Conservation (phyloP, 2,888 invertebrate species). For the Drosophila paracracens region DNA sequence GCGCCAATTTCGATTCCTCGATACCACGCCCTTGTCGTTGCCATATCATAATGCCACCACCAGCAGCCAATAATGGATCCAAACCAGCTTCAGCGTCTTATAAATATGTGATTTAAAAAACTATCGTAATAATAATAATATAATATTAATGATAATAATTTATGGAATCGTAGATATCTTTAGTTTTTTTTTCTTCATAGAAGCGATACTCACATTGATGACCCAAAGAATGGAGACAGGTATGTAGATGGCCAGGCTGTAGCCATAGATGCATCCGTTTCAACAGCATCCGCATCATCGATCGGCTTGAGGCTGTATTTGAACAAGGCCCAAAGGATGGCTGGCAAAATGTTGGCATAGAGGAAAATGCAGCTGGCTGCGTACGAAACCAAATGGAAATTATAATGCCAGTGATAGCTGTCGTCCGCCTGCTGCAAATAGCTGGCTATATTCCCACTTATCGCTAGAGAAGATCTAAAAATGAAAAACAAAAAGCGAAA, state of each 20-base stretch:
- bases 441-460: constrained; percentile 96
- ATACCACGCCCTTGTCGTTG: not conserved
- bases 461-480: constrained; percentile 94
- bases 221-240: constrained; percentile 97
- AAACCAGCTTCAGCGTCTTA: too few relatives aligned
- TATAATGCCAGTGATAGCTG: constrained; percentile 93
- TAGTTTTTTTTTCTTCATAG: not conserved
- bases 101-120: too few relatives aligned
- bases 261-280: constrained; percentile 96
- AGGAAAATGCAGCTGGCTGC: constrained; percentile 95
- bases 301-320: constrained; percentile 90
- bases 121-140: too few relatives aligned
- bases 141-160: too few relatives aligned
- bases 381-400: constrained; percentile 96
- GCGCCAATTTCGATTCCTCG: too few relatives aligned
- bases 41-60: too few relatives aligned
- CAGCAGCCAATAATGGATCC: too few relatives aligned
- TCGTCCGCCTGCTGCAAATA: constrained; percentile 92
- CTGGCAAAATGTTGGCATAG: constrained; percentile 95
- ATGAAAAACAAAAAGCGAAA: not conserved
- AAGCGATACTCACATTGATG: constrained; percentile 87
- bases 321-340: constrained; percentile 92
- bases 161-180: not conserved
- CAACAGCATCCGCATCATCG: constrained; percentile 87
- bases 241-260: constrained; percentile 96